phyloP scores from a whole-genome alignment of 1,140 invertebrate species.

The roundworm (Caenorhabditis elegans) region DNA sequence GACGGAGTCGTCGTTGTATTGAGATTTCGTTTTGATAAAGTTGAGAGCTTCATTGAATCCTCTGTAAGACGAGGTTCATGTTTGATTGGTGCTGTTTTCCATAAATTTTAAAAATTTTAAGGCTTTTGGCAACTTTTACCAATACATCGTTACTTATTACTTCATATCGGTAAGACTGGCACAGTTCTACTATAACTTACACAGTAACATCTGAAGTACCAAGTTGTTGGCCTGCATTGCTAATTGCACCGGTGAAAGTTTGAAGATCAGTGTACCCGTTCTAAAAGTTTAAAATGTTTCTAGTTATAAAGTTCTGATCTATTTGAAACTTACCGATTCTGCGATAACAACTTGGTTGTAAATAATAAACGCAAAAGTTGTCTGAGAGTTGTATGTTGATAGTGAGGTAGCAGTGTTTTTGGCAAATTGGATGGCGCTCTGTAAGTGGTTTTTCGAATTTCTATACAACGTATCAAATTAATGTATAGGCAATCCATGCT shows the following conservation, averaged over 20 bases:
- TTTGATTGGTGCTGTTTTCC: too few species aligned
- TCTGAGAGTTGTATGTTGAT: not conserved
- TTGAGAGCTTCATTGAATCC: slow-evolving; percentile 23
- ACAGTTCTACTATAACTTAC: too few species aligned
- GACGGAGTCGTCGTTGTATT: not conserved
- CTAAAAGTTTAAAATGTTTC: too few species aligned
- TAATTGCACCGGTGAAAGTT: not conserved
- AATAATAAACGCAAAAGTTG: not conserved
- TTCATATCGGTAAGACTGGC: too few species aligned
- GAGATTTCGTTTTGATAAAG: slow-evolving; percentile 11
- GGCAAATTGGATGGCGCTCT: not conserved
- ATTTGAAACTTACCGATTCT: slow-evolving; percentile 1
- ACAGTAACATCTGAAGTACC: slow-evolving; percentile 28
- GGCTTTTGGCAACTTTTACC: too few species aligned
- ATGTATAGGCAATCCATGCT: too few species aligned
- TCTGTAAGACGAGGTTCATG: not conserved
- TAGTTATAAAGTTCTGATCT: too few species aligned
- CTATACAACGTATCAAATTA: too few species aligned
- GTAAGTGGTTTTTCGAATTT: too few species aligned
- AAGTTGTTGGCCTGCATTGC: not conserved
- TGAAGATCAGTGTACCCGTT: not conserved
- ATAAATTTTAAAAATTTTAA: too few species aligned
- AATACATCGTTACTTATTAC: too few species aligned
- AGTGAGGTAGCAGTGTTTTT: not conserved
- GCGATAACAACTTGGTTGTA: not conserved